phyloP scores from a whole-genome alignment of 2,113 vertebrate genomes.

The Eublepharis macularius region DNA sequence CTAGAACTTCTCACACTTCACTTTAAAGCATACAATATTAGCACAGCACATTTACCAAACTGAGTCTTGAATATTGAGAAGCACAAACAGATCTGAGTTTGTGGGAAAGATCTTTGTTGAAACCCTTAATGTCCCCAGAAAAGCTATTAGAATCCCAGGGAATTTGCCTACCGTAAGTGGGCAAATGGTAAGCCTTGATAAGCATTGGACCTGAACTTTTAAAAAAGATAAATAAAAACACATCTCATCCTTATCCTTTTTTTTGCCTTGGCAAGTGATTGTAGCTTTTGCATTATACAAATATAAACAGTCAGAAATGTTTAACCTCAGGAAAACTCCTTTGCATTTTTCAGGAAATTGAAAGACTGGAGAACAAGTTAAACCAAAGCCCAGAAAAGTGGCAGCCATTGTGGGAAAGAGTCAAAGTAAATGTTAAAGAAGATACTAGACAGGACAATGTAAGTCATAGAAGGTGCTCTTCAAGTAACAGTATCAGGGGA shows the following conservation, averaged over 20 bases:
- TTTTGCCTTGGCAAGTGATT: slow-evolving; percentile 20
- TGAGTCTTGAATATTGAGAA: background rate
- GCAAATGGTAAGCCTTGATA: no score
- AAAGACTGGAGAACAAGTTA: slow-evolving; percentile 88
- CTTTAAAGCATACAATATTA: background rate
- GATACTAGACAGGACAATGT: slow-evolving; percentile 87
- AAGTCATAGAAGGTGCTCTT: slow-evolving; percentile 53
- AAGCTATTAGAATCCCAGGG: no score
- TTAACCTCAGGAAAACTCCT: slow-evolving; percentile 43
- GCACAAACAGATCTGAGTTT: no score
- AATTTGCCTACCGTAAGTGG: no score
- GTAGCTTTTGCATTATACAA: slow-evolving; percentile 27
- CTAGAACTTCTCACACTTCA: background rate
- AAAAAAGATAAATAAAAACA: slow-evolving; percentile 29
- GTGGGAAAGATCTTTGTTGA: no score
- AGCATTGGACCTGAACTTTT: slow-evolving; percentile 38
- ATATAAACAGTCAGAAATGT: slow-evolving; percentile 17
- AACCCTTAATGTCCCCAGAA: no score
- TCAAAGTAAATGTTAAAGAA: slow-evolving; percentile 86
- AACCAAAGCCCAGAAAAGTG: slow-evolving; percentile 90
- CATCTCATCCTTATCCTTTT: slow-evolving; percentile 30
- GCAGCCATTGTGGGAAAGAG: slow-evolving; percentile 90
- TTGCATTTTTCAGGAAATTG: slow-evolving; percentile 86
- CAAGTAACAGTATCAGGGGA: background rate
- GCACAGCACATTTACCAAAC: background rate